These are phyloP conservation scores for Cyprinodon brontotheroides DNA, from an alignment of 2,113 vertebrate species.

Conservation along the genomic window DNA sequence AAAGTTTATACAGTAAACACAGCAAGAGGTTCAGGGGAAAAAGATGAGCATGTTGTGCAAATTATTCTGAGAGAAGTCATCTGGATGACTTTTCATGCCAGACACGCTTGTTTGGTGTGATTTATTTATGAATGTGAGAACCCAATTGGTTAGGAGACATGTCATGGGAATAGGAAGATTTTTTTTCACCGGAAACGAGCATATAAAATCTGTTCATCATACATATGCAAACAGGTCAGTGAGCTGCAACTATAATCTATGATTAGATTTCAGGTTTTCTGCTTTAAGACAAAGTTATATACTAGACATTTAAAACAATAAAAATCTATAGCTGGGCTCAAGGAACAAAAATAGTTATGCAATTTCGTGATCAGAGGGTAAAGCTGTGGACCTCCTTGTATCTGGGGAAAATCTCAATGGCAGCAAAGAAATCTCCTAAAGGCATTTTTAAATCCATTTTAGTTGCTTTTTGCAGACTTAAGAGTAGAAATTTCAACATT, in stretches of 20 bases:
- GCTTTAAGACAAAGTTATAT: background rate
- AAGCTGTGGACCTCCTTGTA: too few species aligned
- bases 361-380: too few species aligned
- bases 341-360: too few species aligned
- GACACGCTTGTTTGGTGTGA: slow-evolving; percentile 36
- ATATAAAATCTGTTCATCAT: slow-evolving; percentile 14
- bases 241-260: background rate
- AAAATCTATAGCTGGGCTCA: too few species aligned
- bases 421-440: background rate
- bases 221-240: slow-evolving; percentile 7
- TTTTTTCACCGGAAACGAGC: slow-evolving; percentile 16
- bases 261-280: background rate
- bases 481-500: background rate
- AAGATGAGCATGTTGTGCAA: slow-evolving; percentile 20
- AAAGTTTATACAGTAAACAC: slow-evolving; percentile 8
- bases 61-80: slow-evolving; percentile 30
- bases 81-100: slow-evolving; percentile 32
- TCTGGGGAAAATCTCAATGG: background rate
- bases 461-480: background rate
- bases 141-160: slow-evolving; percentile 15
- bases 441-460: too few species aligned
- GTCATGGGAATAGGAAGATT: background rate
- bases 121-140: slow-evolving; percentile 30
- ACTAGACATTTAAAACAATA: too few species aligned
- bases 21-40: slow-evolving; percentile 7